A percentile compares a stretch with the other conserved stretches of the same genome.
These are phyloP conservation scores for Strigamia crassipes DNA, from an alignment of 2,888 invertebrate genomes.

Conservation along the genomic window DNA sequence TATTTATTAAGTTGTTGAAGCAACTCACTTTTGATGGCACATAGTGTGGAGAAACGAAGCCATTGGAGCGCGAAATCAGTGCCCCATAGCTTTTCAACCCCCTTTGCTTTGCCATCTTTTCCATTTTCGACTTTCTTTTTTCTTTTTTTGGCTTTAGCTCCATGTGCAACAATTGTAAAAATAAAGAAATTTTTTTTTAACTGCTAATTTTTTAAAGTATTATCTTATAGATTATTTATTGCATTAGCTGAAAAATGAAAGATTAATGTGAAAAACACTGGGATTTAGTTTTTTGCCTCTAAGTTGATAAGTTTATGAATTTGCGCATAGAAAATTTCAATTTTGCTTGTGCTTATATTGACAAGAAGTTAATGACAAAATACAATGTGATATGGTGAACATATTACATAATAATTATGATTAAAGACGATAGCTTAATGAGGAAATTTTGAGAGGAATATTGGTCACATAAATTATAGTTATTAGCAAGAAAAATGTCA, in stretches of 20 bases:
- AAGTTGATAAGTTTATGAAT: not conserved
- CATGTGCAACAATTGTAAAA: not conserved
- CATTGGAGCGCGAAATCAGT: conserved; percentile 39
- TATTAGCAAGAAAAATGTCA: conserved; percentile 10
- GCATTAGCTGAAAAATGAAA: not conserved
- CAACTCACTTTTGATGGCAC: conserved; percentile 31
- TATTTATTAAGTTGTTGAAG: conserved; percentile 40
- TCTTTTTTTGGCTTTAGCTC: not conserved
- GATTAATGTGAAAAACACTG: not conserved
- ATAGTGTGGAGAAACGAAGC: conserved; percentile 32
- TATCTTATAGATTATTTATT: conserved; percentile 18
- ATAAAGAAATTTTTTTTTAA: not conserved
- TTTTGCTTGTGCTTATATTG: conserved; percentile 19
- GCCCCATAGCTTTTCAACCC: conserved; percentile 40
- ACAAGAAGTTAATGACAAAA: conserved; percentile 19
- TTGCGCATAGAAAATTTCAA: not conserved
- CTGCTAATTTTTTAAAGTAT: not conserved
- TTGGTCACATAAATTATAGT: conserved; percentile 30
- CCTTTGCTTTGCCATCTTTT: conserved; percentile 19
- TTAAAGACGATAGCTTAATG: conserved; percentile 35
- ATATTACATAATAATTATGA: conserved; percentile 36
- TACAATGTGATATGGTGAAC: not conserved
- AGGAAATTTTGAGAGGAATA: not conserved
- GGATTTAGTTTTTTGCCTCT: not conserved
- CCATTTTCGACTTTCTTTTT: not conserved